Conservation (phyloP, 2,113 vertebrate genomes). For the Meriones unguiculatus region DNA sequence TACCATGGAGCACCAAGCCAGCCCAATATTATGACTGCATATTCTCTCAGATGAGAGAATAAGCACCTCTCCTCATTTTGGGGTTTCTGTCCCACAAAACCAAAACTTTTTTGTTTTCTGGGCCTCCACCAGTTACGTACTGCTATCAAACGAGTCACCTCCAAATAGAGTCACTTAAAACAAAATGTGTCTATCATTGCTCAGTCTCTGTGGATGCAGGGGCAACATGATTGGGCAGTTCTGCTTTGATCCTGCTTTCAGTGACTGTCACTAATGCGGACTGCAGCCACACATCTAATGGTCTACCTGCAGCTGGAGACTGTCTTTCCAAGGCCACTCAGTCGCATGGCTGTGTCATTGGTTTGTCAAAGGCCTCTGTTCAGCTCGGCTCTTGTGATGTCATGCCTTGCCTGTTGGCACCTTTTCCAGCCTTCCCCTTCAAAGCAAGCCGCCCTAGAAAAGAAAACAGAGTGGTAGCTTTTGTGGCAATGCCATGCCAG, state of each 20-base stretch:
- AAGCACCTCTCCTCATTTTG: not conserved
- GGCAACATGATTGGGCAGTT: not conserved
- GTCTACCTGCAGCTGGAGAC: not conserved
- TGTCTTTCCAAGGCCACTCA: not conserved
- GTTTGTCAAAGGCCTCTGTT: not conserved
- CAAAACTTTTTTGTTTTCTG: not conserved
- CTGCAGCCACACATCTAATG: not conserved
- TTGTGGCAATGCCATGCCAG: not conserved
- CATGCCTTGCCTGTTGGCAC: fast-evolving
- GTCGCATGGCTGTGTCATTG: not conserved
- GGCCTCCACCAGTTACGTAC: not conserved
- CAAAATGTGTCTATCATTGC: not conserved
- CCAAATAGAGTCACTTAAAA: not conserved
- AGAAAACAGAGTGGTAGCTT: not conserved
- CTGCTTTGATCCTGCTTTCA: not conserved
- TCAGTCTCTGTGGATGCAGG: not conserved
- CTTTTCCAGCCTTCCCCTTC: not conserved
- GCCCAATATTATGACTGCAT: not conserved
- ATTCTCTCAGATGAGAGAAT: not conserved
- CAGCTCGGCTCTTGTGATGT: not conserved
- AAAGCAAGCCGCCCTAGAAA: not conserved
- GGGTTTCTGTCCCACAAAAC: not conserved
- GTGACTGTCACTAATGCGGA: fast-evolving
- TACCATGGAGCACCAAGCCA: not conserved
- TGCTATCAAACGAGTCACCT: not conserved